Percentiles rank a stretch among this genome's conserved stretches.
Conservation (phyloP, 2,113 vertebrate species). For the Halcyon malimbica region DNA sequence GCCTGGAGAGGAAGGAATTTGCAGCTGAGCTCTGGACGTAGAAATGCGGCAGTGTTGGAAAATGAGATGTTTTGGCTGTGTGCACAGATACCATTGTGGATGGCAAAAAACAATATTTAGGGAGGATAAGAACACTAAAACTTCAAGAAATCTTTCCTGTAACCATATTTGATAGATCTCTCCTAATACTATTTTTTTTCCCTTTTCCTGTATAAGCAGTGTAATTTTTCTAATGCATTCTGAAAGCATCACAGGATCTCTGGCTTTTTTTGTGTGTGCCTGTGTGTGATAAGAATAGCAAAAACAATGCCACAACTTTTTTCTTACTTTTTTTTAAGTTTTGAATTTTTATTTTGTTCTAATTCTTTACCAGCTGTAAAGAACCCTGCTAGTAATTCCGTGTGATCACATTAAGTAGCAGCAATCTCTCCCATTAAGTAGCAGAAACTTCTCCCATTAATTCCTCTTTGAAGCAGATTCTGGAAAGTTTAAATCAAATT, state of each 20-base stretch:
- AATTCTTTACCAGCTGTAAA: not conserved
- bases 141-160: not conserved
- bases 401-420: not conserved
- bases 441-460: not conserved
- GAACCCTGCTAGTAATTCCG: not conserved
- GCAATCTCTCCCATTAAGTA: not conserved
- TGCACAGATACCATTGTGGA: not conserved
- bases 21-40: not conserved
- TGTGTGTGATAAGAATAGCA: not conserved
- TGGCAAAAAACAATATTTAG: not conserved
- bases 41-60: not conserved
- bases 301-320: not conserved
- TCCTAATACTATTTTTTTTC: not conserved
- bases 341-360: not conserved
- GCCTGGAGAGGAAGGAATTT: not conserved
- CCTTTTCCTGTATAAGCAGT: not conserved
- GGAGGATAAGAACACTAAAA: not conserved
- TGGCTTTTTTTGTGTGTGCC: not conserved
- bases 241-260: constrained; percentile 72
- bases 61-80: not conserved
- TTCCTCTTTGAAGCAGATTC: not conserved
- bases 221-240: not conserved
- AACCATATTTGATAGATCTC: not conserved
- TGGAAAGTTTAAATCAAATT: not conserved
- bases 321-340: not conserved